Percentiles rank a stretch among this genome's conserved stretches.
Conservation (phyloP, 2,888 invertebrate genomes). For the Agonum fuliginosum region DNA sequence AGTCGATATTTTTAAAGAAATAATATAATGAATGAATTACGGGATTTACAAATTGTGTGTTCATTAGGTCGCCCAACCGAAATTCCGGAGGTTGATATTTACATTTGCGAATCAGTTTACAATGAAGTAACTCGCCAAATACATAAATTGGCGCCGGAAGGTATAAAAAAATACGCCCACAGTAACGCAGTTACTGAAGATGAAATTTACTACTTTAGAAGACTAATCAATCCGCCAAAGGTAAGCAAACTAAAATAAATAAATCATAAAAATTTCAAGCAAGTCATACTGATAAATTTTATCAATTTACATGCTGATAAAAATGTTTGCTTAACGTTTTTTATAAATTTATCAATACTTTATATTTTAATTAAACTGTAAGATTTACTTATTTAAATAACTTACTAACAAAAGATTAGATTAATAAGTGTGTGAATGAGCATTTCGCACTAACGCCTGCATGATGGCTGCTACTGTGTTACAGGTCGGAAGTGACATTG, state of each 20-base stretch:
- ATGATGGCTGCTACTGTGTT: conserved; percentile 65
- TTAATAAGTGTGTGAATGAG: conserved; percentile 15
- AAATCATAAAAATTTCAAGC: not conserved
- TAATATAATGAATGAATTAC: too few relatives aligned
- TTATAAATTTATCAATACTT: conserved; percentile 26
- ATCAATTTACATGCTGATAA: conserved; percentile 8
- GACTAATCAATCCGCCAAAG: conserved; percentile 79
- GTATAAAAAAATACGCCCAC: conserved; percentile 88
- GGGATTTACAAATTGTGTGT: too few relatives aligned
- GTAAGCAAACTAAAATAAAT: conserved; percentile 69
- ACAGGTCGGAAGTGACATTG: conserved; percentile 67
- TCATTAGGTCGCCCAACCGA: conserved; percentile 88
- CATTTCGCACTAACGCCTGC: conserved; percentile 13
- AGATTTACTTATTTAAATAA: not conserved
- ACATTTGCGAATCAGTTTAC: conserved; percentile 93
- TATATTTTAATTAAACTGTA: not conserved
- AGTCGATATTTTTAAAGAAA: too few relatives aligned
- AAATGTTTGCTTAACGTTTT: conserved; percentile 34
- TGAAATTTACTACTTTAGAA: conserved; percentile 89
- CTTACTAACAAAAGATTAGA: conserved; percentile 3
- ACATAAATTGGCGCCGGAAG: conserved; percentile 81
- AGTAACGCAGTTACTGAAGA: conserved; percentile 92
- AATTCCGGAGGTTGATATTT: conserved; percentile 93
- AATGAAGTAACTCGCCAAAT: conserved; percentile 90
- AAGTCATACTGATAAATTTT: conserved; percentile 35